phyloP scores from a whole-genome alignment of 2,797 vertebrate species.

The Pseudochirops cupreus region DNA sequence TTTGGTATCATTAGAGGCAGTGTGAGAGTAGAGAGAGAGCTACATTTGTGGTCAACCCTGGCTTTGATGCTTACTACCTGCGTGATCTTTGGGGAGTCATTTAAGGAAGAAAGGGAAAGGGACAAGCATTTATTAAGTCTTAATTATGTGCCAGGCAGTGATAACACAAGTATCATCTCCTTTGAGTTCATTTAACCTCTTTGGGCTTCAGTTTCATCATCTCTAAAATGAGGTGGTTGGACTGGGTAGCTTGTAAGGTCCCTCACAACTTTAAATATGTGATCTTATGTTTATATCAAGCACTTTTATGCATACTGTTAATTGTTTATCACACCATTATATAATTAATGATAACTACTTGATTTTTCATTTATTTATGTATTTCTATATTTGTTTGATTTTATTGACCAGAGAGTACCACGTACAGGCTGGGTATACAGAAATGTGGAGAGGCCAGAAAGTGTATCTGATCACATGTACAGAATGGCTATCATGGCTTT shows the following conservation, averaged over 20 bases:
- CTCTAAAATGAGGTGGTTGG: not conserved
- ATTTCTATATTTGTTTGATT: not conserved
- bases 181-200: not conserved
- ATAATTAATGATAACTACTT: not conserved
- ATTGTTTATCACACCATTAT: not conserved
- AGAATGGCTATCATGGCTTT: constrained; percentile 98
- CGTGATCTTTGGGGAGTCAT: not conserved
- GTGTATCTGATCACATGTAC: constrained; percentile 99
- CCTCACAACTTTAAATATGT: not conserved
- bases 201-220: not conserved
- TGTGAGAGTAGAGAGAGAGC: not conserved
- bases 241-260: not conserved
- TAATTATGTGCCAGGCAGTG: not conserved
- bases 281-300: not conserved
- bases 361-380: constrained; percentile 1
- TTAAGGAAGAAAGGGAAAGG: not conserved
- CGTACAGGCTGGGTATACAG: constrained; percentile 98
- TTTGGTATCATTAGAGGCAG: not conserved
- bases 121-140: not conserved
- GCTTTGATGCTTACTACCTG: not conserved
- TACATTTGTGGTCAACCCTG: not conserved
- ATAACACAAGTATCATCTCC: not conserved
- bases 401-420: constrained; percentile 89
- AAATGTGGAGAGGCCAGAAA: constrained; percentile 93
- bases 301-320: not conserved